Percentiles rank a stretch among this genome's conserved stretches.
Evolutionary conservation across 1,140 invertebrate genomes (phyloP).

Genomic region (Palaemon carinicauda): DNA sequence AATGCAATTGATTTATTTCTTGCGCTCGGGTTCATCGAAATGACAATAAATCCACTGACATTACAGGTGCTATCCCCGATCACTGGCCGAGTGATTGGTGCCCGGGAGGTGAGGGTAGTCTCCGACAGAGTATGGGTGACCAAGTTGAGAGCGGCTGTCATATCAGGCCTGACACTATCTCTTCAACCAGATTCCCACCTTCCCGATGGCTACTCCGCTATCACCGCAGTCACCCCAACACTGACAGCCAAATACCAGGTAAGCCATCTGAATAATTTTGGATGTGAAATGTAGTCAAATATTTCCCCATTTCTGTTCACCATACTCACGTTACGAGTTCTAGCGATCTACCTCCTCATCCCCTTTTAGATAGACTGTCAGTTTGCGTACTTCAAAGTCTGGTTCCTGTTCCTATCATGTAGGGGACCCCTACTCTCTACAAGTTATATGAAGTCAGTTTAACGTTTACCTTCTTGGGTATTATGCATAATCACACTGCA

Average conservation of each 20-base stretch:
- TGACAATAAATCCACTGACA: background rate
- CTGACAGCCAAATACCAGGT: constrained; percentile 95
- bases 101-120: constrained; percentile 88
- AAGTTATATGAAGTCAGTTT: too few species aligned
- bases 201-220: constrained; percentile 83
- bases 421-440: too few species aligned
- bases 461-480: too few species aligned
- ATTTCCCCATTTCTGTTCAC: background rate
- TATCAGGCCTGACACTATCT: constrained; percentile 88
- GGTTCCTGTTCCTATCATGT: too few species aligned
- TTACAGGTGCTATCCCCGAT: constrained; percentile 86
- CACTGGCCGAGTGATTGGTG: constrained; percentile 88
- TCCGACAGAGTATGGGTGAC: constrained; percentile 89
- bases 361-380: background rate
- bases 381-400: too few species aligned
- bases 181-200: constrained; percentile 83
- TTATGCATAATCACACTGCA: too few species aligned
- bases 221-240: constrained; percentile 84
- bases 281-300: too few species aligned
- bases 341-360: too few species aligned
- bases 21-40: background rate
- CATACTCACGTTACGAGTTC: background rate
- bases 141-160: constrained; percentile 83
- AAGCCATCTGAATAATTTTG: constrained; percentile 42
- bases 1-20: too few species aligned